Evolutionary conservation across 30 jellyfish, hydroid and myxozoan genomes (phyloP), one percentile per base, ranked within the genome.

Genomic region (Nemopilema nomurai): DNA sequence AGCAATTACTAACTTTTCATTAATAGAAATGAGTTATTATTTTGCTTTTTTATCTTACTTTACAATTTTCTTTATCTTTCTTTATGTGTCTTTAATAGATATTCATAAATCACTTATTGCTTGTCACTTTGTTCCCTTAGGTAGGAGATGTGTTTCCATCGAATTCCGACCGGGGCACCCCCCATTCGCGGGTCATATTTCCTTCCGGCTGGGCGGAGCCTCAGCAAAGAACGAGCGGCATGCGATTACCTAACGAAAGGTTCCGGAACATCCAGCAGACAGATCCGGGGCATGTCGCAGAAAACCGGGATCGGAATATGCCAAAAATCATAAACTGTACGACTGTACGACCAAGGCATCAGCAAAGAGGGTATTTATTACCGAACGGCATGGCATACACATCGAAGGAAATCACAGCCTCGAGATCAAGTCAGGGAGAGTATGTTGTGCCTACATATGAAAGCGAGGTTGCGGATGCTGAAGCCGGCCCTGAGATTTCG

Each of bases 141-240:
- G 72, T 65, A 57, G 93, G 83, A n/a, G 93, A 84, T 49, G 87
- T 73, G 8, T 84, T 84, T 52, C 93, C 93, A 9, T 16, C 80
- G n/a, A 73, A 51, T 33, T 84, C 93, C 19, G 84, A 77, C 71
- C 76, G 87, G 19, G 84, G 77, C 16, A 84, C 84, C 49, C 71
- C 93, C 9, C 93, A 84, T 21, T 84, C 93, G 4, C 93, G 93
- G 23, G 93, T 84, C 73, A 57, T 84, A 8, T 84, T 84, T 32
- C 93, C 93, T 1, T 84, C 87, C 68, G 93, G 93, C 9, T 84
- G 93, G 93, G 67, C 77, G 66, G 93, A 84, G 67, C 78, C 90
- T 18, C 69, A 65, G 18, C 49, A 74, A 18, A 28, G 69, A 33
- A 78, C 83, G 52, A 24, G 50, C 7, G 68, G 79, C 8, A 73